Percentiles rank a stretch among this genome's conserved stretches.
These are phyloP conservation scores for Zosterops lateralis DNA, from an alignment of 2,113 vertebrate species.

Conservation along the genomic window DNA sequence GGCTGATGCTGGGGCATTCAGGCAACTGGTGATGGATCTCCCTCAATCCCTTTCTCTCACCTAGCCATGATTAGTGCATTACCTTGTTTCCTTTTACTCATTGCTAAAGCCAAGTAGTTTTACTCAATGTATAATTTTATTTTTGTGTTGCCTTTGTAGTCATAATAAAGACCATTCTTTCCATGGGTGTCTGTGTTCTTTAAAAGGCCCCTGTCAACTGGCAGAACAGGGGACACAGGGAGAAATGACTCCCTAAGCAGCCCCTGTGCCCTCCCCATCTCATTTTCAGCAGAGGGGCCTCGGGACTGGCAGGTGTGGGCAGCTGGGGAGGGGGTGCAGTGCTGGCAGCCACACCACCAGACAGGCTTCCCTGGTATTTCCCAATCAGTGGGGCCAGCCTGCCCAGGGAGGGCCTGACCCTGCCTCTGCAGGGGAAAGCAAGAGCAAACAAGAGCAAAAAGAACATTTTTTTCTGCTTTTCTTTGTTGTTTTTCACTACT, in stretches of 20 bases:
- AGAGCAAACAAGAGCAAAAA: background rate
- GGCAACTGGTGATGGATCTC: background rate
- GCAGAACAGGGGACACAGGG: background rate
- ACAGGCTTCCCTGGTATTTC: background rate
- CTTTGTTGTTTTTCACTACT: background rate
- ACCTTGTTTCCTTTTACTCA: background rate
- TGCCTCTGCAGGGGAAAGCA: fast-evolving
- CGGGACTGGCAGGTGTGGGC: background rate
- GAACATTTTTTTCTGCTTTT: background rate
- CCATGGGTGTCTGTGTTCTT: background rate
- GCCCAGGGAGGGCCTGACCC: background rate
- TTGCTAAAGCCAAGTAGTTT: background rate
- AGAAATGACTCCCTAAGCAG: background rate
- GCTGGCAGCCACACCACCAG: background rate
- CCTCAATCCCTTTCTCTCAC: background rate
- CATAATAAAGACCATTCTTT: background rate
- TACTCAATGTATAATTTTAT: background rate
- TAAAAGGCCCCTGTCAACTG: background rate
- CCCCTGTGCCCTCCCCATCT: background rate
- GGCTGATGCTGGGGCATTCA: background rate
- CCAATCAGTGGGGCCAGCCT: background rate
- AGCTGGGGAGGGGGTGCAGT: background rate
- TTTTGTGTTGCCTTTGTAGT: background rate
- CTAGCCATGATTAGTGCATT: too few species aligned
- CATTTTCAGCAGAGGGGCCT: background rate